Evolutionary conservation across 1,140 invertebrate genomes (phyloP), one percentile per base, ranked within the genome.

Genomic region (Bathynomus jamesi): DNA sequence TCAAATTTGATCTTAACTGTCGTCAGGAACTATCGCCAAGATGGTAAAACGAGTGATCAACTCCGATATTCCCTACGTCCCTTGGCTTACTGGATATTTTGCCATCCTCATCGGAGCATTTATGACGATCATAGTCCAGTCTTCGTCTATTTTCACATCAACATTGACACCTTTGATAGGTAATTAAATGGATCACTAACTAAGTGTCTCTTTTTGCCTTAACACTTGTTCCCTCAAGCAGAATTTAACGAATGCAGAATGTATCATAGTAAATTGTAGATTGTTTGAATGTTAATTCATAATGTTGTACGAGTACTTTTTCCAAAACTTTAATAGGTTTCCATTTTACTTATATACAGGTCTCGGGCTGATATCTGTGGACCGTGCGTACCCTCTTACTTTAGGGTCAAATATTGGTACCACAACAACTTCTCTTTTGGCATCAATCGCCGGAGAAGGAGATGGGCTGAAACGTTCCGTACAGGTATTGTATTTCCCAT

Each of bases 331-430:
- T n/a, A n/a, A n/a, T n/a, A n/a, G n/a, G n/a, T n/a, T n/a, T n/a
- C n/a, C n/a, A n/a, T n/a, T n/a, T 53, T 53, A 3, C 5, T 53
- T 17, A 3, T 53, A 2, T 21, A 2, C 46, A 69, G 67, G 67
- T 11, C 67, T 69, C 13, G 87, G 87, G 0, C 82, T 89, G 27
- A 83, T 89, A 7, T 80, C 82, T 2, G 69, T 89, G 11, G 85
- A 89, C 27, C 74, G 86, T 61, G 84, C 87, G 76, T 89, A 88
- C 78, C 86, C 87, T 0, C 77, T 87, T 7, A 86, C 86, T 4
- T 79, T 89, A 4, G 87, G 87, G 7, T 82, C 86, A 1, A 88
- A 89, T 79, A 83, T 89, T 69, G 87, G 87, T n/a, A 88, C 87
- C 8, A 88, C 87, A 0, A 83, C 84, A 7, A 87, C 87, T 0